These are phyloP conservation scores for Zaprionus kolodkinae DNA, from an alignment of 1,140 invertebrate genomes.

Conservation along the genomic window DNA sequence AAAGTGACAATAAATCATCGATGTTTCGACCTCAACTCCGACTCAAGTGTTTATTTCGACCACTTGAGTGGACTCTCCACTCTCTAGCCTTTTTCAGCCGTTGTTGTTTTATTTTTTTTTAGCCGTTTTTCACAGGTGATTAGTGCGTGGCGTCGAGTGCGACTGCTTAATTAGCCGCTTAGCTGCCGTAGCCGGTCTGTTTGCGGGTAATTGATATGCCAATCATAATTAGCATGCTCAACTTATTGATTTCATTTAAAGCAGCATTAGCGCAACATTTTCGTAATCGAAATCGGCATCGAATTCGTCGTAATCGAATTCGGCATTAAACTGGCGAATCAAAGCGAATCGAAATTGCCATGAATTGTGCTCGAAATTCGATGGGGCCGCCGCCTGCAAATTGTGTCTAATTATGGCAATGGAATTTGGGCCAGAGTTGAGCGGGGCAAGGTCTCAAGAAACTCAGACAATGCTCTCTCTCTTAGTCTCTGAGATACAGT, in stretches of 20 bases:
- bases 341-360: conserved; percentile 53
- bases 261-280: conserved; percentile 65
- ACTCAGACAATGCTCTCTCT: not conserved
- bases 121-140: conserved; percentile 74
- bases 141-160: conserved; percentile 57
- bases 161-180: conserved; percentile 66
- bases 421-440: conserved; percentile 54
- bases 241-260: conserved; percentile 74
- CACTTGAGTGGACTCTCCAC: conserved; percentile 9
- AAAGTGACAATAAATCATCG: conserved; percentile 64
- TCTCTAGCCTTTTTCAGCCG: conserved; percentile 5
- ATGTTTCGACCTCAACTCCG: conserved; percentile 58
- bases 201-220: conserved; percentile 76
- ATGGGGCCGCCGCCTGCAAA: conserved; percentile 7
- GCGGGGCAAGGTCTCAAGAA: conserved; percentile 18
- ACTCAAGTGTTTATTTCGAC: conserved; percentile 58
- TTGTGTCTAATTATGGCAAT: conserved; percentile 55
- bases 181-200: conserved; percentile 10
- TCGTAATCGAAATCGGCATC: conserved; percentile 27
- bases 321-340: conserved; percentile 29
- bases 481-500: not conserved
- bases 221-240: conserved; percentile 72
- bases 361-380: conserved; percentile 1
- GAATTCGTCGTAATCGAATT: conserved; percentile 49
- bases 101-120: conserved; percentile 26